Base-by-base conservation (phyloP, 2,113 vertebrate genomes). In the Poicephalus meyeri region DNA sequence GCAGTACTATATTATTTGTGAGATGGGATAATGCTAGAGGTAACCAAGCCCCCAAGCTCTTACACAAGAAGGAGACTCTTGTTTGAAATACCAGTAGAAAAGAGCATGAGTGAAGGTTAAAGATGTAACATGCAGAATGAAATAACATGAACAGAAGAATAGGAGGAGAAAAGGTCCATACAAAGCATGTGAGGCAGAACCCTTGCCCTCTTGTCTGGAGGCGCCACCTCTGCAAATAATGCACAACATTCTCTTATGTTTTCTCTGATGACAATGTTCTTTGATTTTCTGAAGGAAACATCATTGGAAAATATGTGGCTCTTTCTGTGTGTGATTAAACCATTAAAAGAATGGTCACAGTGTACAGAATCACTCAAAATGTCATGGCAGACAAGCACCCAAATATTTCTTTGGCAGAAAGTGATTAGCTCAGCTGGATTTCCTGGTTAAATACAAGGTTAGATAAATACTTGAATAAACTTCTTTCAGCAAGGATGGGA, bases 401-500 rank as follows among this genome's bases (percentile, higher is more conserved):
- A 73, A 76, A 97, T 97, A 91, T 63, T 94, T 94, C 71, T 95
- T 85, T 91, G 94, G 92, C 97, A 97, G 89, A 96, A 95, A 95
- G 84, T 71, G 89, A 95, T 93, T 97, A 98, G 94, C 97, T 89
- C 63, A 83, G 95, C 84, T 94, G 72, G 90, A 95, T 91, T 98
- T 98, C 97, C 97, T 97, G 97, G 94, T 97, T 97, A 97, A 90
- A 96, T 89, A 74, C 95, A 98, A 98, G 97, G 98, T 98, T 97
- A 98, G 84, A 96, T 92, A 98, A 98, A 98, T 97, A 98, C 71
- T 44, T 92, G 58, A 76, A 73, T 95, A 88, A 97, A 96, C 81
- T 93, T 94, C 94, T 97, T 96, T 97, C 97, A 95, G 80, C 31
- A 74, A 80, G 28, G 78, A 66, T 16, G 49, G 72, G 88, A 93